Base-by-base conservation (phyloP, 2,797 vertebrate species). In the Cottoperca gobio region DNA sequence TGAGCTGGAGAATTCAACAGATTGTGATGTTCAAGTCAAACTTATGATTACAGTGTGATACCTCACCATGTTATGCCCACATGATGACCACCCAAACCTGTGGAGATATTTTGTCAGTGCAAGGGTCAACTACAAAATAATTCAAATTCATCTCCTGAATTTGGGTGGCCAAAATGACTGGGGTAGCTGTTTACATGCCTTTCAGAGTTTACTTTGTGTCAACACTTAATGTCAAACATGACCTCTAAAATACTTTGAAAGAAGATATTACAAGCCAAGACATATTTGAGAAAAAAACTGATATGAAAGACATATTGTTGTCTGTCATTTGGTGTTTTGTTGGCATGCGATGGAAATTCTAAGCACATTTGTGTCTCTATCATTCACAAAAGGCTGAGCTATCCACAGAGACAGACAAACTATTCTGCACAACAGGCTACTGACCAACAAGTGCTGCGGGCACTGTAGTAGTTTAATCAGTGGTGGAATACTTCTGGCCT, bases 321-420 rank as follows among this genome's bases (percentile, higher is more conserved):
- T 89, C 86, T 68, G 85, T 91, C 88, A 88, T 92, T 88, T 87
- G 82, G 73, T 93, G 91, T 95, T 95, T 92, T 89, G 91, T 94
- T 93, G 93, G 95, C 94, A 95, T 94, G 94, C 93, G 63, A 92
- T 92, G 90, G 93, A 92, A 95, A 93, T 93, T 90, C 85, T 92
- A 95, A 95, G 95, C 94, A 95, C 95, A 95, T 94, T 85, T 89
- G 91, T 95, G 88, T 94, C 88, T 92, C 87, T 67, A 91, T 93
- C 84, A 88, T 93, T 89, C 90, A 91, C 89, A 89, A 86, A 88
- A 88, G 91, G 91, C 90, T 88, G 91, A 92, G 92, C 84, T 91
- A 68, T 87, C 86, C 86, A 90, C 85, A 87, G 85, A 88, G 86
- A 91, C 76, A 81, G 86, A 85, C 83, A 74, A 85, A 88, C 85